These are phyloP conservation scores for Cheilosia urbana DNA, from an alignment of 2,888 invertebrate genomes.

Conservation along the genomic window DNA sequence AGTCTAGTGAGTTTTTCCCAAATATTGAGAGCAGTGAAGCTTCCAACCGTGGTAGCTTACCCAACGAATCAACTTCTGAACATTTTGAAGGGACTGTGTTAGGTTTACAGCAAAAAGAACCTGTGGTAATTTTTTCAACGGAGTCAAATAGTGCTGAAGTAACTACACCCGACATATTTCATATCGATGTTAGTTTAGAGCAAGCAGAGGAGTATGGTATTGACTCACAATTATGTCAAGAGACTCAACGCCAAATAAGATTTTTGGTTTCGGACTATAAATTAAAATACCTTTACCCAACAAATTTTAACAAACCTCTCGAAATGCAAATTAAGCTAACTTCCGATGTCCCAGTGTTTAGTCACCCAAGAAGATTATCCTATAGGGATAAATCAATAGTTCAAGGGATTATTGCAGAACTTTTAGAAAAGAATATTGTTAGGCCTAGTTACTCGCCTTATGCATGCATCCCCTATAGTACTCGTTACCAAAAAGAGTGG, in stretches of 20 bases:
- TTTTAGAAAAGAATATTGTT: constrained; percentile 11
- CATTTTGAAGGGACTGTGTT: no score
- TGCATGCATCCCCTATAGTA: not conserved
- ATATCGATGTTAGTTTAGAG: not conserved
- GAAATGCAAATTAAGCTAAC: no score
- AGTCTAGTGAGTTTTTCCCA: constrained; percentile 1
- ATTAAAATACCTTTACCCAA: not conserved
- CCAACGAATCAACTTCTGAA: no score
- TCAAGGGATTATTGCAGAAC: constrained; percentile 29
- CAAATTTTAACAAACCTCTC: not conserved
- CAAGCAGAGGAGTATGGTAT: not conserved
- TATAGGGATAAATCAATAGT: constrained; percentile 13
- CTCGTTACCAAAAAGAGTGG: not conserved
- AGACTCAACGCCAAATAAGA: not conserved
- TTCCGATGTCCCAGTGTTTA: constrained; percentile 8
- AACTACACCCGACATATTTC: not conserved
- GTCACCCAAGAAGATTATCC: constrained; percentile 30
- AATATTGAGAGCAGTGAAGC: not conserved
- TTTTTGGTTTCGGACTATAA: not conserved
- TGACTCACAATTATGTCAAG: not conserved
- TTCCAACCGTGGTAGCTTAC: not conserved
- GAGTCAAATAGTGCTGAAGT: not conserved
- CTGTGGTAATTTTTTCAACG: no score
- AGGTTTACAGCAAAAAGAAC: no score
- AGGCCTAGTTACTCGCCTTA: no score